Conservation (phyloP, 2,797 vertebrate genomes). For the Megalops cyprinoides region DNA sequence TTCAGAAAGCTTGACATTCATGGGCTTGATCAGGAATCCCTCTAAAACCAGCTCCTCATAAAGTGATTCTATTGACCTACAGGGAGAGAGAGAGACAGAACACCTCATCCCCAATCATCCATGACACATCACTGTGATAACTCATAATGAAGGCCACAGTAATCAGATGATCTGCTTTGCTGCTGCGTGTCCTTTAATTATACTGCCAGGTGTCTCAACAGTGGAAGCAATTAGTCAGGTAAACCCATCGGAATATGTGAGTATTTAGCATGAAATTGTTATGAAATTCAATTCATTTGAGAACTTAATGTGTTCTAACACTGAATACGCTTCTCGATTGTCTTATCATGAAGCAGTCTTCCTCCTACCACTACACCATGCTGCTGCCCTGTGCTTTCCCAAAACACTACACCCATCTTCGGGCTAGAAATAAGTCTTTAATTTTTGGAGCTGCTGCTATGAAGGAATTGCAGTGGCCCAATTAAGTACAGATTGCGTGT, state of each 20-base stretch:
- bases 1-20: constrained; percentile 72
- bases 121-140: not conserved
- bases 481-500: too few species aligned
- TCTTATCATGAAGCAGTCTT: not conserved
- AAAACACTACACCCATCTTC: too few species aligned
- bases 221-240: not conserved
- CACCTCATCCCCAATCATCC: not conserved
- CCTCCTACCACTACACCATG: too few species aligned
- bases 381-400: not conserved
- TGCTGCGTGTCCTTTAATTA: not conserved
- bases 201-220: not conserved
- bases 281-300: not conserved
- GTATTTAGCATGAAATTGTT: not conserved
- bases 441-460: too few species aligned
- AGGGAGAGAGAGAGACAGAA: constrained; percentile 31
- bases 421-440: too few species aligned
- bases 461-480: too few species aligned
- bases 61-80: constrained; percentile 79
- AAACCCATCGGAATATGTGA: not conserved
- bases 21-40: constrained; percentile 73
- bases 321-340: not conserved
- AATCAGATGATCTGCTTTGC: not conserved
- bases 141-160: not conserved
- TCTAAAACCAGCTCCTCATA: constrained; percentile 77
- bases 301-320: not conserved